Conservation (phyloP, 2,797 vertebrate genomes). For the Paramormyrops hopkinsi region DNA sequence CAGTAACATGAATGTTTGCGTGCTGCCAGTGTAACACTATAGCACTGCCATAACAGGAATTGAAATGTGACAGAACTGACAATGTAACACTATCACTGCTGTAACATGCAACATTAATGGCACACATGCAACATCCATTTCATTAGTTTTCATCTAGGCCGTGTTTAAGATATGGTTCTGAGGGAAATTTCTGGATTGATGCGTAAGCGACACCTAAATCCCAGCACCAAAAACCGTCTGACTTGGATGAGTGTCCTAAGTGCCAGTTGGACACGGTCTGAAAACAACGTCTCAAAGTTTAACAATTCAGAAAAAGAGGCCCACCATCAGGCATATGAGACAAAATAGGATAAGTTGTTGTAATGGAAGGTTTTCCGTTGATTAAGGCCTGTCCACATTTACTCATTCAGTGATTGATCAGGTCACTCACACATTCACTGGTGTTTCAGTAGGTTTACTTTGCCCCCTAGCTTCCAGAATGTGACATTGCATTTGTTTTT, state of each 20-base stretch:
- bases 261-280: not conserved
- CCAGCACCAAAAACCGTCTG: not conserved
- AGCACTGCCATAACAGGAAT: not conserved
- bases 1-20: not conserved
- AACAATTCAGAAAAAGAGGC: not conserved
- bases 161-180: not conserved
- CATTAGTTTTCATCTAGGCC: not conserved
- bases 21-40: not conserved
- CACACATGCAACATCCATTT: not conserved
- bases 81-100: not conserved
- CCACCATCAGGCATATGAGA: not conserved
- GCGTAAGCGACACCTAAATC: not conserved
- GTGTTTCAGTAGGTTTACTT: not conserved
- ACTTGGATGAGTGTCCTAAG: not conserved
- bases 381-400: not conserved
- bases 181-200: not conserved
- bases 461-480: not conserved
- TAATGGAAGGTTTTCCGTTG: not conserved
- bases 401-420: not conserved
- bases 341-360: not conserved
- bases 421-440: not conserved
- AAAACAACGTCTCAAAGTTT: not conserved
- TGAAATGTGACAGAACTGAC: not conserved
- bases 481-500: not conserved
- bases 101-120: not conserved